These are phyloP conservation scores for Blastobasis adustella DNA, from an alignment of 2,888 invertebrate species.

Conservation along the genomic window DNA sequence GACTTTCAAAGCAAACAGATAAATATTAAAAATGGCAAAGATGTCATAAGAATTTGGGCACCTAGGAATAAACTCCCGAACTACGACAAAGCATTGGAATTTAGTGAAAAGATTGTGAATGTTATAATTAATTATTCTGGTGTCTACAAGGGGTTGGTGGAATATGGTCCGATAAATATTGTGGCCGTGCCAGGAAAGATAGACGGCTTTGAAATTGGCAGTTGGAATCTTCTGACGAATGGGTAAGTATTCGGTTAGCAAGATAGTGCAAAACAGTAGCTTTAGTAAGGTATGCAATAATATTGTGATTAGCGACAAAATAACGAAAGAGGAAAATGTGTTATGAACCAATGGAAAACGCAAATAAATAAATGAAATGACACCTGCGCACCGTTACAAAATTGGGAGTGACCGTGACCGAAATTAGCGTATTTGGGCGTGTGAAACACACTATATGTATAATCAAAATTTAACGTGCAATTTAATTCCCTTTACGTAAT, in stretches of 20 bases:
- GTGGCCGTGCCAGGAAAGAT: slow-evolving; percentile 45
- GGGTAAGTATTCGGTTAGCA: slow-evolving; percentile 33
- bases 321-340: too few species aligned
- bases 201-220: slow-evolving; percentile 51
- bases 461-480: too few species aligned
- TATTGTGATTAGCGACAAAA: too few species aligned
- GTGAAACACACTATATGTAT: too few species aligned
- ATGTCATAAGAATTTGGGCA: slow-evolving; percentile 52
- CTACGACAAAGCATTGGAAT: slow-evolving; percentile 44
- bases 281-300: too few species aligned
- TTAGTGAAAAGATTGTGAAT: slow-evolving; percentile 45
- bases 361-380: too few species aligned
- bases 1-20: slow-evolving; percentile 30
- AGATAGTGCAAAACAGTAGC: neutral
- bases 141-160: slow-evolving; percentile 36
- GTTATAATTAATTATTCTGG: slow-evolving; percentile 45
- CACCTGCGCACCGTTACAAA: too few species aligned
- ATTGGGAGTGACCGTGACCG: too few species aligned
- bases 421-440: too few species aligned
- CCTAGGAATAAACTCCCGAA: slow-evolving; percentile 31
- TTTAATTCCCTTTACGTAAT: too few species aligned
- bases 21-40: slow-evolving; percentile 32
- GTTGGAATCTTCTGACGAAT: slow-evolving; percentile 62
- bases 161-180: slow-evolving; percentile 51
- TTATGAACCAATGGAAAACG: too few species aligned